Base-by-base conservation (phyloP, 2,797 vertebrate genomes). In the Lerista edwardsae region DNA sequence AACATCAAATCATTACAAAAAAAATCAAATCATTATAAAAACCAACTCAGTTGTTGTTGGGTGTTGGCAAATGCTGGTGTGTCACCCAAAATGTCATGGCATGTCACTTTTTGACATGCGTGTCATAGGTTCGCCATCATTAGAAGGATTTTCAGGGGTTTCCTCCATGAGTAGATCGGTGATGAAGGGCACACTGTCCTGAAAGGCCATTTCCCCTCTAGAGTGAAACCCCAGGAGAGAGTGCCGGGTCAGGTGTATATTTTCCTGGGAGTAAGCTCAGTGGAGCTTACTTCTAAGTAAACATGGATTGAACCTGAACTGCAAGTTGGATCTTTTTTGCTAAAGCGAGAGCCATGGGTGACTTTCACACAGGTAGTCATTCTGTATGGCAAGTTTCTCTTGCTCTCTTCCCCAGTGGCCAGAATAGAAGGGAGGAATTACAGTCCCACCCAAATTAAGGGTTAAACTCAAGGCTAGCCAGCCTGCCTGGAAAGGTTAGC, bases 401-500 rank as follows among this genome's bases (percentile, higher is more conserved):
- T 31, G 61, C 59, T 67, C 47, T 31, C 74, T 80, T 57, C 29
- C 69, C 27, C 21, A 17, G 8, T 31, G 23, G 25, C 29, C 19
- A 34, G 59, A 79, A 55, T 11, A 34, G 59, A 79, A 55, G 27
- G 47, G 65, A 47, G 47, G 39, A 39, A 34, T 73, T 44, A 29
- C 41, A 72, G 27, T 62, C 2, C 17, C 29, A 27, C 31, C 47
- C 23, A 57, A 80, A 80, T 44, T 44, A 64, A 73, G 59, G 31
- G 57, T 47, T 79, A 75, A 80, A 25, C n/a, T 80, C 36, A 34
- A 17, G 31, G 34, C 27, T 67, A 41, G 72, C 29, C 21, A 47
- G 55, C 59, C 29, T 80, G 71, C n/a, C 29, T 74, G 61, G 34
- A 80, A 85, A 74, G n/a, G 2, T 74, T 31, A 72, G 71, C 72